Base-by-base conservation (phyloP, 2,113 vertebrate species). In the Microcebus griseorufus region DNA sequence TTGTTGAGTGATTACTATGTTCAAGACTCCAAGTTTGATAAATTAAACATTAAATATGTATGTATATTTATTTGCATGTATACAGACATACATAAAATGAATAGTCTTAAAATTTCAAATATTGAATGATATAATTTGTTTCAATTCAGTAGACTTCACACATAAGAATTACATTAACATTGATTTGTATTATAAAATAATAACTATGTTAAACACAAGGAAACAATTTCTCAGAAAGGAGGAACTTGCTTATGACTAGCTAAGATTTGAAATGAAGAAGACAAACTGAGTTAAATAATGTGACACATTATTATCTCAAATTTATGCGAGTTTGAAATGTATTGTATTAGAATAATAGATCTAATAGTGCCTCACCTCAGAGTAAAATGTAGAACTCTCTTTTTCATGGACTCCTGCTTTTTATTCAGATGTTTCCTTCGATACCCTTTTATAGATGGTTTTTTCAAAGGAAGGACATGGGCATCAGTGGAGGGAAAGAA, bases 401-500 rank as follows among this genome's bases (percentile, higher is more conserved):
- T 94, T 25, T 90, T 88, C 39, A 13, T 37, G 2, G 72, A 9
- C 6, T 39, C 48, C 23, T 70, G 78, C 1, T 70, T 95, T 65
- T 69, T 58, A 42, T 42, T 27, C 10, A 6, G 64, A 42, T 70
- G 9, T 20, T 92, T 93, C 11, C 25, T 34, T 48, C 5, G 51
- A 45, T 70, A 7, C 1, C 6, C 8, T 62, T 51, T 97, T 79
- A 62, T 73, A 13, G 6, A 1, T n/a, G 64, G 37, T 88, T 93
- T 95, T 83, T 81, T 86, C 82, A 87, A 72, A 45, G 95, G 86
- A 86, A 86, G 65, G 1, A 0, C 62, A 10, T 1, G 27, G 64
- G 55, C 12, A 91, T 58, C 81, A 3, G 51, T 3, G 11, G 90
- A 90, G 13, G 97, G 90, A 67, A 98, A 98, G 87, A 93, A 97